Percentiles rank a stretch among this genome's conserved stretches.
These are phyloP conservation scores for Enteromius anoplus DNA, from an alignment of 2,797 vertebrate species.

Conservation along the genomic window DNA sequence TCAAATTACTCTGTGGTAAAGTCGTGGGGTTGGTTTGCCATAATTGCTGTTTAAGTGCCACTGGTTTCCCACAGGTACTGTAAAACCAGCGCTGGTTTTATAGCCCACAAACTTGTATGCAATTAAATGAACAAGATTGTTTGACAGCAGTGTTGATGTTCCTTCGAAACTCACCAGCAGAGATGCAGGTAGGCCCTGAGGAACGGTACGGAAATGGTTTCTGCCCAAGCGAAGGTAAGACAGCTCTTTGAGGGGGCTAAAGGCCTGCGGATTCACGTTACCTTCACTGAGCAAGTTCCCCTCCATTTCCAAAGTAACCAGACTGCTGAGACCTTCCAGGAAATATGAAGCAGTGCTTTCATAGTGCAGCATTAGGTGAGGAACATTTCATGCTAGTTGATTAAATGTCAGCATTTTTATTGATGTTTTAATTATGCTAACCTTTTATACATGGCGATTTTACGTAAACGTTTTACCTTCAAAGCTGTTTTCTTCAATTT, in stretches of 20 bases:
- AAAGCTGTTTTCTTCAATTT: slow-evolving; percentile 80
- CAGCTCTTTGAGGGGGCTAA: slow-evolving; percentile 81
- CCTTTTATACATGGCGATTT: not conserved
- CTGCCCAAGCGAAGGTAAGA: slow-evolving; percentile 88
- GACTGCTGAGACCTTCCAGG: slow-evolving; percentile 79
- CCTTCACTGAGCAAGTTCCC: slow-evolving; percentile 90
- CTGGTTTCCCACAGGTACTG: slow-evolving; percentile 48
- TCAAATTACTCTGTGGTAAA: slow-evolving; percentile 18
- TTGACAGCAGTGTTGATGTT: not conserved
- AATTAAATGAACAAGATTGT: slow-evolving; percentile 3
- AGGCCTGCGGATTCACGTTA: slow-evolving; percentile 84
- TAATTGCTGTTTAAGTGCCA: slow-evolving; percentile 42
- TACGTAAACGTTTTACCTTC: slow-evolving; percentile 75
- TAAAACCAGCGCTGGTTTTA: slow-evolving; percentile 22
- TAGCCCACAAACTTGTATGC: not conserved
- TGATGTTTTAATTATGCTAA: not conserved
- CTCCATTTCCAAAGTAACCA: slow-evolving; percentile 94
- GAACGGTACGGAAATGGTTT: slow-evolving; percentile 92
- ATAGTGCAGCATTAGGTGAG: slow-evolving; percentile 1
- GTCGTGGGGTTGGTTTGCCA: slow-evolving; percentile 40
- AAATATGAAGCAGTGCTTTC: slow-evolving; percentile 37
- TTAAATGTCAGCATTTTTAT: slow-evolving; percentile 18
- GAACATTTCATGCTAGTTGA: slow-evolving; percentile 9
- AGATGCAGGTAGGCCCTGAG: slow-evolving; percentile 88
- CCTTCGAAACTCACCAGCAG: slow-evolving; percentile 80